Evolutionary conservation across 1,140 invertebrate genomes (phyloP).

Genomic region (Pachyrhynchus sulphureomaculatus): DNA sequence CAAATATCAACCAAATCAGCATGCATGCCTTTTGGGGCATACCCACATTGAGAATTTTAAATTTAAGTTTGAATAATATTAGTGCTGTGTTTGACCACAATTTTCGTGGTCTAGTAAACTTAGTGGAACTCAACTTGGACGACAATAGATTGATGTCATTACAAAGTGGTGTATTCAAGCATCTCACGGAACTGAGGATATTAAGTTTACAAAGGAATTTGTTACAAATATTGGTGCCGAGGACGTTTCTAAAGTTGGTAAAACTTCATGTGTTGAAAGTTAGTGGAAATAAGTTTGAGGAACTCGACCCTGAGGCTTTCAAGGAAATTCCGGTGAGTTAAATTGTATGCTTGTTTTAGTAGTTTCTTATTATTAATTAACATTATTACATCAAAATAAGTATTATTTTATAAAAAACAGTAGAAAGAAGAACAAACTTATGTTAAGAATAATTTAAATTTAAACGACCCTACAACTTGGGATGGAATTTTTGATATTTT

Average conservation of each 20-base stretch:
- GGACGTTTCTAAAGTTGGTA: slow-evolving; percentile 68
- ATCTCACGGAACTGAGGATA: slow-evolving; percentile 66
- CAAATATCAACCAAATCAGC: slow-evolving; percentile 75
- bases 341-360: not conserved
- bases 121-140: slow-evolving; percentile 83
- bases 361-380: too few species aligned
- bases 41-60: slow-evolving; percentile 64
- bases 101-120: slow-evolving; percentile 73
- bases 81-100: slow-evolving; percentile 80
- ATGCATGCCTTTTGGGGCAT: slow-evolving; percentile 79
- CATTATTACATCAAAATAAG: too few species aligned
- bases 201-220: slow-evolving; percentile 70
- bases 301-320: slow-evolving; percentile 62
- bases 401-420: too few species aligned
- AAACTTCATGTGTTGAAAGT: slow-evolving; percentile 71
- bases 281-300: slow-evolving; percentile 69
- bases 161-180: slow-evolving; percentile 73
- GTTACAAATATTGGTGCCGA: slow-evolving; percentile 65
- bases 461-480: too few species aligned
- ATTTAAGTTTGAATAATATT: slow-evolving; percentile 75
- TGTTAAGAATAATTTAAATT: too few species aligned
- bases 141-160: slow-evolving; percentile 72
- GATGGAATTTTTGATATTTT: too few species aligned
- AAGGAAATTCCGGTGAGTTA: slow-evolving; percentile 44
- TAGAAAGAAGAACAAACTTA: too few species aligned